Percentiles rank a stretch among this genome's conserved stretches.
Conservation (phyloP, 2,888 invertebrate genomes). For the Cremastobaeus sp. region DNA sequence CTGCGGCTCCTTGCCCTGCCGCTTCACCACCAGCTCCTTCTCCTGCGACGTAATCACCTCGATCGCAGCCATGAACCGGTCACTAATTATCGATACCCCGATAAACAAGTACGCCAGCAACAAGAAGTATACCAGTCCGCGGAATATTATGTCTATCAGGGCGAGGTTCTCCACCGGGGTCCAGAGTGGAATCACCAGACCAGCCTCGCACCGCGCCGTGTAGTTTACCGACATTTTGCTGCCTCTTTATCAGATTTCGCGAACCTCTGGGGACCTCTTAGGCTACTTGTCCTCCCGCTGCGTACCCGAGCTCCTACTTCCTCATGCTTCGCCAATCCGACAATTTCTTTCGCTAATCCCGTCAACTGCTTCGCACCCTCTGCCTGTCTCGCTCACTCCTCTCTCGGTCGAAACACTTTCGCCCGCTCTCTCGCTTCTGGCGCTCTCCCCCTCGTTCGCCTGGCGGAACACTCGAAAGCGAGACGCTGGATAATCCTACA, state of each 20-base stretch:
- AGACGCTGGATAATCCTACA: conserved; percentile 49
- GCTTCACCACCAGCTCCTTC: conserved; percentile 94
- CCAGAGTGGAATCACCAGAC: conserved; percentile 94
- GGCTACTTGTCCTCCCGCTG: too few species aligned
- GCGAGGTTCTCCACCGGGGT: conserved; percentile 87
- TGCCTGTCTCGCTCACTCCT: neutral
- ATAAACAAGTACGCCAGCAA: conserved; percentile 96
- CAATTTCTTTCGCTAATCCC: neutral
- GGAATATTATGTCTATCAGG: conserved; percentile 86
- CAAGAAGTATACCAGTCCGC: conserved; percentile 94
- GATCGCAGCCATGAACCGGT: conserved; percentile 99
- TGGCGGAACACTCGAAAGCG: conserved; percentile 27
- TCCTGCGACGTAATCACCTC: conserved; percentile 99
- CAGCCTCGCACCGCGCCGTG: conserved; percentile 84
- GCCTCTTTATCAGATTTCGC: conserved; percentile 12
- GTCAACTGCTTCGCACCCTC: conserved; percentile 5
- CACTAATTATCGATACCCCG: conserved; percentile 98
- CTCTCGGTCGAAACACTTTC: conserved; percentile 3
- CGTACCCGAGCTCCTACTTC: too few species aligned
- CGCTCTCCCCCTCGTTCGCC: conserved; percentile 23
- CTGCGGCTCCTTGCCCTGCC: conserved; percentile 91
- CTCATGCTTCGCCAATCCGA: too few species aligned
- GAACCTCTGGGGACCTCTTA: too few species aligned
- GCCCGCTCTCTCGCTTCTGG: conserved; percentile 1
- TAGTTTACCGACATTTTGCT: conserved; percentile 73